phyloP scores from a whole-genome alignment of 2,888 invertebrate genomes.

The Eristalis pertinax region DNA sequence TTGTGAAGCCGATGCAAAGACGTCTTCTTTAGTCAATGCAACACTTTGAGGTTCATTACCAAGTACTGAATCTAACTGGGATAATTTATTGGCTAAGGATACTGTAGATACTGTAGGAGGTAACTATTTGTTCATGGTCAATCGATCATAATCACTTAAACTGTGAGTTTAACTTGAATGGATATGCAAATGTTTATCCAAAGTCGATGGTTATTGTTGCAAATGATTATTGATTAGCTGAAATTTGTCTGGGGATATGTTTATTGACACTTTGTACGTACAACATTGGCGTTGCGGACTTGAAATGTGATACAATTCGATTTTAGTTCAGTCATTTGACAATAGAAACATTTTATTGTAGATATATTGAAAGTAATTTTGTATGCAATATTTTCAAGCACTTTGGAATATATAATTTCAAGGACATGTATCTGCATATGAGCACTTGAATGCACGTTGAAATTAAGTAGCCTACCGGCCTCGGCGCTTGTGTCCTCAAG shows the following conservation, averaged over 20 bases:
- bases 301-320: neutral
- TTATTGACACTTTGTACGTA: neutral
- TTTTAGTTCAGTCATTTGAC: neutral
- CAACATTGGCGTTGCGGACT: neutral
- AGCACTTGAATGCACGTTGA: no score
- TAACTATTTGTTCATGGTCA: conserved; percentile 59
- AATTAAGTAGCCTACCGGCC: no score
- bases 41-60: conserved; percentile 64
- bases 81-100: conserved; percentile 62
- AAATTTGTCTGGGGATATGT: neutral
- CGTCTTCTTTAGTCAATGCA: conserved; percentile 57
- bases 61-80: conserved; percentile 12
- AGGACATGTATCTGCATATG: no score
- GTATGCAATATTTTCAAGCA: no score
- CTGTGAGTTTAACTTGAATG: conserved; percentile 2
- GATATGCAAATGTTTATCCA: conserved; percentile 44
- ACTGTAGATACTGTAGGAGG: conserved; percentile 57
- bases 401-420: no score
- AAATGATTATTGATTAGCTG: neutral
- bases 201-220: conserved; percentile 18
- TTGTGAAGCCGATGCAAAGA: conserved; percentile 33
- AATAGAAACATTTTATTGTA: neutral
- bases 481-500: no score
- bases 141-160: conserved; percentile 61
- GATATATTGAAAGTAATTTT: no score